Percentiles rank a stretch among this genome's conserved stretches.
Evolutionary conservation across 2,797 vertebrate species (phyloP).

Genomic region (Enteromius thamalakanensis): DNA sequence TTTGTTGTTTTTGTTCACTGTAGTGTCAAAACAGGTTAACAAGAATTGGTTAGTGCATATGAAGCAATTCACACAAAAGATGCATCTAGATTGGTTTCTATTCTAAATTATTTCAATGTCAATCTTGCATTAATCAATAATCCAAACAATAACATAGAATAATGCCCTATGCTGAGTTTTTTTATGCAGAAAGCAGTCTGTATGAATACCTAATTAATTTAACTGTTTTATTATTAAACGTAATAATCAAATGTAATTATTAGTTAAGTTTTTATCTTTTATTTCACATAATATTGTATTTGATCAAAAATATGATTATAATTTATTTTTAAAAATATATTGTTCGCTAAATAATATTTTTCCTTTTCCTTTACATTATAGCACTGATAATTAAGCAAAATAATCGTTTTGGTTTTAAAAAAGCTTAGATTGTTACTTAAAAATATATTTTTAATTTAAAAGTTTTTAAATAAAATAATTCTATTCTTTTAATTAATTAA

Average conservation of each 20-base stretch:
- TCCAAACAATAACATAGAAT: background rate
- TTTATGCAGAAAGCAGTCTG: background rate
- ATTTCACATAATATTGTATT: background rate
- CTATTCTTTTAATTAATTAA: background rate
- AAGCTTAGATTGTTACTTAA: background rate
- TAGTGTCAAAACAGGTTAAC: conserved; percentile 57
- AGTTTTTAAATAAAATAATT: background rate
- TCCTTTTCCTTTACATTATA: background rate
- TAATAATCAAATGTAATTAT: background rate
- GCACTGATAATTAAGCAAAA: background rate
- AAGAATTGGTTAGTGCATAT: conserved; percentile 41
- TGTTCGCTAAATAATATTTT: background rate
- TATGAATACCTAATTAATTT: background rate
- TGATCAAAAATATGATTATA: background rate
- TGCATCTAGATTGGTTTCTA: conserved; percentile 23
- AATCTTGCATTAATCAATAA: background rate
- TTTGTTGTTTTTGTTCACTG: conserved; percentile 42
- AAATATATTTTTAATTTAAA: background rate
- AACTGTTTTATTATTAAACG: background rate
- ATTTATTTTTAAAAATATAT: background rate
- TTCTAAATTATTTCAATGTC: background rate
- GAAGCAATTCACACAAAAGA: conserved; percentile 16
- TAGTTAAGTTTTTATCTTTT: background rate
- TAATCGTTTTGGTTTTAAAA: background rate
- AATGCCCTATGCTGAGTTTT: background rate